phyloP scores from a whole-genome alignment of 2,113 vertebrate genomes.

The Myotis brandtii region DNA sequence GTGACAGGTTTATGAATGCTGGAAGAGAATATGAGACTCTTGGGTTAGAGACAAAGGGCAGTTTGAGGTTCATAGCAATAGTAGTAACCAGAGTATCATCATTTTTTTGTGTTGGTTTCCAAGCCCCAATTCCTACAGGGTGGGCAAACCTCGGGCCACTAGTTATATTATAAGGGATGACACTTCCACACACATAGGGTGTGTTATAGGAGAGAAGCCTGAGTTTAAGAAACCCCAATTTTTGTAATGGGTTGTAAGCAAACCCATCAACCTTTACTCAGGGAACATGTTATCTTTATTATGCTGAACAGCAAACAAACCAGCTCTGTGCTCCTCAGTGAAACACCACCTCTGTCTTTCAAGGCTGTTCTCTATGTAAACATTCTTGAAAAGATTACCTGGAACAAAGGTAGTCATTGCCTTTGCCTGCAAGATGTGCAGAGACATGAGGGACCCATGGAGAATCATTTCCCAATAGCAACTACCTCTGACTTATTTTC shows the following conservation, averaged over 20 bases:
- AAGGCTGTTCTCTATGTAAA: not conserved
- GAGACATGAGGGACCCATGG: not conserved
- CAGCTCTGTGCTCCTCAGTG: not conserved
- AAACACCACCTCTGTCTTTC: not conserved
- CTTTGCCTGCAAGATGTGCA: not conserved
- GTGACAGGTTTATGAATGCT: not conserved
- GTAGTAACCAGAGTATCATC: not conserved
- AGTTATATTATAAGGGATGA: no score
- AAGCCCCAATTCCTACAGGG: not conserved
- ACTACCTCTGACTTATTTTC: not conserved
- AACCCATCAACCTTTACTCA: not conserved
- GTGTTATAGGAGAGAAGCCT: not conserved
- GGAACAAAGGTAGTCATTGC: not conserved
- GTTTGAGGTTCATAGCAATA: not conserved
- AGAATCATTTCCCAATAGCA: not conserved
- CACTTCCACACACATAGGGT: not conserved
- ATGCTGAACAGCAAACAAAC: not conserved
- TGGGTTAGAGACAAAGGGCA: not conserved
- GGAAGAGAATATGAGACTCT: not conserved
- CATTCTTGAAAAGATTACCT: not conserved
- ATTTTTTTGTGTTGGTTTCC: not conserved
- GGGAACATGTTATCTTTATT: not conserved
- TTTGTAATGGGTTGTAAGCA: not conserved
- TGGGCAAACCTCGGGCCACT: not conserved
- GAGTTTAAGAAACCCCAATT: not conserved